A percentile compares a stretch with the other conserved stretches of the same genome.
Conservation (phyloP, 2,888 invertebrate genomes). For the Heliconius charithonia region DNA sequence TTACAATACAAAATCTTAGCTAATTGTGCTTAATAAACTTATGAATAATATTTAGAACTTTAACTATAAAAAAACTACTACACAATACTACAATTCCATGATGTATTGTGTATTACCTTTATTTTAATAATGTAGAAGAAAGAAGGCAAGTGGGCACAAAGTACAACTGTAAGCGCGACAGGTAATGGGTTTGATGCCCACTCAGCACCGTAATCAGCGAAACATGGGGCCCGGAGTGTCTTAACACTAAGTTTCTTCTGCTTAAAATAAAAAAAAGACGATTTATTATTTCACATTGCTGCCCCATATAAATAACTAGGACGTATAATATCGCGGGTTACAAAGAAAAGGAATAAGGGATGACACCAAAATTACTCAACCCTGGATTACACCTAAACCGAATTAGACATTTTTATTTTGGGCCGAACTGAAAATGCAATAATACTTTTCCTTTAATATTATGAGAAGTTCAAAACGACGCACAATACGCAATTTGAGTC, state of each 20-base stretch:
- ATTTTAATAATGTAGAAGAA: too few species aligned
- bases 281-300: background rate
- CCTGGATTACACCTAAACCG: conserved; percentile 28
- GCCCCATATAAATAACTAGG: conserved; percentile 13
- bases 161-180: too few species aligned
- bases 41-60: too few species aligned
- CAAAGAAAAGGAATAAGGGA: conserved; percentile 24
- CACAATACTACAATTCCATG: too few species aligned
- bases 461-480: conserved; percentile 59
- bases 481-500: conserved; percentile 75
- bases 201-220: background rate
- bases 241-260: too few species aligned
- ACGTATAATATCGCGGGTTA: conserved; percentile 12
- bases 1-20: too few species aligned
- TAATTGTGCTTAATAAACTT: too few species aligned
- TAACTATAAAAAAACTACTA: too few species aligned
- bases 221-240: too few species aligned
- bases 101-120: too few species aligned
- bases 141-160: too few species aligned
- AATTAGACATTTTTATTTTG: conserved; percentile 40
- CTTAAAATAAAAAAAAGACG: background rate
- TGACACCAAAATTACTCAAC: conserved; percentile 30
- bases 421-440: conserved; percentile 43
- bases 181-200: too few species aligned
- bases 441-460: conserved; percentile 45